Conservation (phyloP, 1,140 invertebrate genomes). For the Odontomachus brunneus region DNA sequence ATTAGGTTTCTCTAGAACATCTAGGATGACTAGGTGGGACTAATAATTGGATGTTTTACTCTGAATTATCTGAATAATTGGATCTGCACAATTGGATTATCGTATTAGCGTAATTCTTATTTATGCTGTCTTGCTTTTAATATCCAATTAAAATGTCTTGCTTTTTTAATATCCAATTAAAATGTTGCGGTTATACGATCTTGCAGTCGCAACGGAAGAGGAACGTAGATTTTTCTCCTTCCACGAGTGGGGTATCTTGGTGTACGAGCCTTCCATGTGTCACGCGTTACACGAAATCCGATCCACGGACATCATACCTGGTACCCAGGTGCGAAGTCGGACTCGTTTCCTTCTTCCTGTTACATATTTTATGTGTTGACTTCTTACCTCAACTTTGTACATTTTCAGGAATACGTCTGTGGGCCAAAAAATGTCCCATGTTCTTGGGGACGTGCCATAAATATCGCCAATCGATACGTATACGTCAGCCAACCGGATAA, state of each 20-base stretch:
- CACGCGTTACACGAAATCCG: constrained; percentile 90
- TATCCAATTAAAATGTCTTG: not conserved
- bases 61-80: no score
- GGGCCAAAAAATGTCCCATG: constrained; percentile 88
- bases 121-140: not conserved
- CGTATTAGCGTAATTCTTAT: constrained; percentile 1
- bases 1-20: no score
- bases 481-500: constrained; percentile 91
- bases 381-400: constrained; percentile 13
- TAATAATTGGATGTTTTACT: no score
- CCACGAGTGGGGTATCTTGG: constrained; percentile 91
- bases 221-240: constrained; percentile 91
- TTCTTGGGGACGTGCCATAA: constrained; percentile 91
- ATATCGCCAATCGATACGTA: constrained; percentile 90
- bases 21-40: no score
- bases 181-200: constrained; percentile 63
- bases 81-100: no score
- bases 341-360: not conserved
- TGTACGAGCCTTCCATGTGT: constrained; percentile 92
- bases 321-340: constrained; percentile 87
- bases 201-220: constrained; percentile 87
- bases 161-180: no score
- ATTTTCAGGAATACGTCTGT: constrained; percentile 89
- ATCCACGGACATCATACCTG: constrained; percentile 91
- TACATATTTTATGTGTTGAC: not conserved